Evolutionary conservation across 2,888 invertebrate genomes (phyloP), one percentile per base, ranked within the genome.

Genomic region (Lepidonotus clava): DNA sequence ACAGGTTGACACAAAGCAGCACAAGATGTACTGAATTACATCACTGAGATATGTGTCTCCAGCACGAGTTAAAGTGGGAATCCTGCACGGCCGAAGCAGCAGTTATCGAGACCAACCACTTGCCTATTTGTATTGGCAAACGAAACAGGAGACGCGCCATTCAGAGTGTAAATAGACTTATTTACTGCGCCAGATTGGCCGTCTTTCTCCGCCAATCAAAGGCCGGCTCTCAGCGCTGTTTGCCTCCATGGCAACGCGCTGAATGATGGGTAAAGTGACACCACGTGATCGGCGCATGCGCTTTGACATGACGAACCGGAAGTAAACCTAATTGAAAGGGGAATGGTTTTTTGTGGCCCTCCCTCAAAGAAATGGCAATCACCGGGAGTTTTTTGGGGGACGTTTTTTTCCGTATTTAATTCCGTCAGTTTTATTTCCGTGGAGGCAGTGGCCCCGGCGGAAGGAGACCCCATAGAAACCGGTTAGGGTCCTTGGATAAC

Each of bases 271-370:
- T 11, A 46, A n/a, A n/a, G n/a, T n/a, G n/a, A n/a, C n/a, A n/a
- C n/a, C n/a, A n/a, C n/a, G n/a, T n/a, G n/a, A n/a, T n/a, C n/a
- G n/a, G 53, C 18, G 18, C 18, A 53, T 18, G 53, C 71, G 1
- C 71, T 71, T 18, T 71, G 71, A 71, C 38, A 38, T 34, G 38
- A 34, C 71, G 38, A 11, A 71, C 36, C 38, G 71, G 71, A 71
- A 71, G 71, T 71, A 18, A 71, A 34, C 71, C n/a, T 71, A 71
- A 71, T 71, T 71, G 71, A 71, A 71, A 38, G 71, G 71, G 71
- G 28, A 32, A 24, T 32, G 1, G n/a, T 61, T 61, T 61, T 61
- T 61, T 1, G 8, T 11, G 24, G 28, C 8, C 61, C 61, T 28
- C 61, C 61, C 61, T n/a, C n/a, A n/a, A 61, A 61, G 24, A 61